Evolutionary conservation across 1,140 invertebrate genomes (phyloP).

Genomic region (Macrotrachela quadricornifera): DNA sequence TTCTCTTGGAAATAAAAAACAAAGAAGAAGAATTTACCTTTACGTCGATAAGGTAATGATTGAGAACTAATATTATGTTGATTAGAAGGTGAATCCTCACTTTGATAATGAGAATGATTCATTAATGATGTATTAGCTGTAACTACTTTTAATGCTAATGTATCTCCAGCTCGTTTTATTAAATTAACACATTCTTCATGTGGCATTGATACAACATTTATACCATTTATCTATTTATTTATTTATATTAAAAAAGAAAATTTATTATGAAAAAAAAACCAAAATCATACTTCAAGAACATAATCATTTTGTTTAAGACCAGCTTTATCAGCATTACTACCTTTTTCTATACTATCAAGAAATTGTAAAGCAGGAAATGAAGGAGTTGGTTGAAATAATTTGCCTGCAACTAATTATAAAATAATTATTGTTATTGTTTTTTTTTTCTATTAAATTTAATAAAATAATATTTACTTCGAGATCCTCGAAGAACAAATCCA

Average conservation of each 20-base stretch:
- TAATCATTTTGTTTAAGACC: constrained; percentile 83
- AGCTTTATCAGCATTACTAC: constrained; percentile 83
- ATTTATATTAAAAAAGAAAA: no score
- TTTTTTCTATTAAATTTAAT: no score
- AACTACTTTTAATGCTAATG: not conserved
- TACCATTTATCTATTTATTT: constrained; percentile 27
- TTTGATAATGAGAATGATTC: not conserved
- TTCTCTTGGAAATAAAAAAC: no score
- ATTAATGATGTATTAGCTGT: not conserved
- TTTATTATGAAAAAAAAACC: no score
- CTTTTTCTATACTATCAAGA: constrained; percentile 84
- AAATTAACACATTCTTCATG: constrained; percentile 8
- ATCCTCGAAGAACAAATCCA: constrained; percentile 87
- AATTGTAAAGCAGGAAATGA: constrained; percentile 79
- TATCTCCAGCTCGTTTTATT: constrained; percentile 6
- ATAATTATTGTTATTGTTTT: no score
- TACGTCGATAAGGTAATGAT: no score
- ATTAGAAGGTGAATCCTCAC: no score
- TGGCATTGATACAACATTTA: constrained; percentile 1
- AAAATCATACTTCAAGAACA: constrained; percentile 42
- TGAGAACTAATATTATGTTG: not conserved
- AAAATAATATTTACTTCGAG: constrained; percentile 24
- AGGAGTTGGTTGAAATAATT: constrained; percentile 44
- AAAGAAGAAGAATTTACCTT: no score
- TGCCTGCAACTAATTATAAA: no score